Evolutionary conservation across 2,888 invertebrate species (phyloP), one percentile per base, ranked within the genome.

Genomic region (Mesoligia furuncula): DNA sequence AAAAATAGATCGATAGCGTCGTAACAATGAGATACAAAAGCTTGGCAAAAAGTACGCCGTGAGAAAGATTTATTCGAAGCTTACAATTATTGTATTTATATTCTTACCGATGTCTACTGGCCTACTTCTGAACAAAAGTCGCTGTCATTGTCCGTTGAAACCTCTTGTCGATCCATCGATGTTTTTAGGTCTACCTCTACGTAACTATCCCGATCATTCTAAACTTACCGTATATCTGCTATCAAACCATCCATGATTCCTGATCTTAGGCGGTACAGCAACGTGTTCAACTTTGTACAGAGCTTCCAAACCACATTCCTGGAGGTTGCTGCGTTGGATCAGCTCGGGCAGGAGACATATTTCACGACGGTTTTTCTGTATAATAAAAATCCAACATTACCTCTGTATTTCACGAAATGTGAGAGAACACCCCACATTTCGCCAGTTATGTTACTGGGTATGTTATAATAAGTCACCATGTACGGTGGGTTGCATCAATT

Each of bases 351-450:
- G 66, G 0, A 90, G 86, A 82, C 96, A 96, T 36, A 92, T 87
- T 20, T 91, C 90, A 20, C 95, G 95, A 17, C 96, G 96, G 75
- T 93, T 90, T 90, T 93, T 95, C 96, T 96, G 85, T 20, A 39
- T 0, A 24, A 24, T 1, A 11, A 61, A 69, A 48, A 15, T n/a
- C 1, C 0, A 39, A 24, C 11, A 31, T 67, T 20, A 65, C 45
- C 45, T 15, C 45, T 15, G 15, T 45, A 5, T 11, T 57, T 13
- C 13, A 5, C 57, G 57, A 64, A 7, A 24, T 36, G 24, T 36
- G 0, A 62, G 31, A 31, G 20, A 62, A 62, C 36, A 20, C 62
- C 31, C 11, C 31, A 31, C 20, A 62, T 31, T 20, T 27, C 9
- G 31, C 61, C 57, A 57, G 57, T 13, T 11, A 24, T 57, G 11